Conservation (phyloP, 2,113 vertebrate species). For the Triplophysa rosa region DNA sequence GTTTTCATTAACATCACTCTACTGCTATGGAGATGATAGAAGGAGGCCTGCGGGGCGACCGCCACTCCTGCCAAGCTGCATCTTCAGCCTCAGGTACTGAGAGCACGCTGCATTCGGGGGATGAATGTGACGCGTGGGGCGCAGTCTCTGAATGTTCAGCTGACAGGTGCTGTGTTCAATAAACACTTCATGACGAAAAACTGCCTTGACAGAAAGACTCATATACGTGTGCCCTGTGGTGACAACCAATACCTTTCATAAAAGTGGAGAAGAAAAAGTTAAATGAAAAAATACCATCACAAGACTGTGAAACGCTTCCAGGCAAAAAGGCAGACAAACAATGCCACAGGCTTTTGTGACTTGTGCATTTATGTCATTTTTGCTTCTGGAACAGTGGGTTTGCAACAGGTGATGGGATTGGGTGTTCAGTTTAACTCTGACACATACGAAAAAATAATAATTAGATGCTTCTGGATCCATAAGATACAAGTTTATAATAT, state of each 20-base stretch:
- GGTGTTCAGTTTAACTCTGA: neutral
- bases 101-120: constrained; percentile 40
- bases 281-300: constrained; percentile 33
- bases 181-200: constrained; percentile 52
- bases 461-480: neutral
- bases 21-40: constrained; percentile 14
- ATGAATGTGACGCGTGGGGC: constrained; percentile 30
- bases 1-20: constrained; percentile 41
- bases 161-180: constrained; percentile 63
- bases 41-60: constrained; percentile 8
- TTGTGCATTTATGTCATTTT: constrained; percentile 13
- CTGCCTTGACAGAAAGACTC: constrained; percentile 49
- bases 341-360: constrained; percentile 21
- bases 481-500: no score
- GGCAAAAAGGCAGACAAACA: constrained; percentile 27
- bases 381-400: neutral
- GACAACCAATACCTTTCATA: constrained; percentile 27
- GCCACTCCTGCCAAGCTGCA: constrained; percentile 16
- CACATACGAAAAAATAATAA: neutral
- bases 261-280: constrained; percentile 27
- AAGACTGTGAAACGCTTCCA: constrained; percentile 18
- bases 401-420: neutral
- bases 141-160: constrained; percentile 34
- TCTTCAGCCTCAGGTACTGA: constrained; percentile 51
- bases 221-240: constrained; percentile 36